phyloP scores from a whole-genome alignment of 2,113 vertebrate genomes.

The Zosterops borbonicus region DNA sequence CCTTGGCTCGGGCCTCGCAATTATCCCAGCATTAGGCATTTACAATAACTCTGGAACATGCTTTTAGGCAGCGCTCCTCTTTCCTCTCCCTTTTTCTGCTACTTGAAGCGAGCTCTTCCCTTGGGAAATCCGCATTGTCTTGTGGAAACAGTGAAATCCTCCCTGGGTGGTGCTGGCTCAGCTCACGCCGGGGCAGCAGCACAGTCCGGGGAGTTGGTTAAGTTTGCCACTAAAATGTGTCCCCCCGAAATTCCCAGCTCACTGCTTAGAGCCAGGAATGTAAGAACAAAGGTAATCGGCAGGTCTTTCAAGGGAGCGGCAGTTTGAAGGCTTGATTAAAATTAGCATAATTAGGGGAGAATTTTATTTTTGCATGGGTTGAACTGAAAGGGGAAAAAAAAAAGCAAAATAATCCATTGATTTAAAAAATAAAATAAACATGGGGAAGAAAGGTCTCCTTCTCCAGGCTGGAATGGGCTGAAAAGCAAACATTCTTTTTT shows the following conservation, averaged over 20 bases:
- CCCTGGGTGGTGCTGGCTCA: conserved; percentile 28
- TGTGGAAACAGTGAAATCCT: conserved; percentile 10
- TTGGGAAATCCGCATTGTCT: not conserved
- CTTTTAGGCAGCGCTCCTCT: not conserved
- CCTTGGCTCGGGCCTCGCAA: not conserved
- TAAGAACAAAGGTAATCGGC: conserved; percentile 47
- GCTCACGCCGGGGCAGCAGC: not conserved
- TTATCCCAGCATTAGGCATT: conserved; percentile 22
- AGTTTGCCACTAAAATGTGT: not conserved
- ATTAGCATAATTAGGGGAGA: conserved; percentile 50
- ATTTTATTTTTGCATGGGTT: conserved; percentile 43
- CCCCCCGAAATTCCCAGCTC: not conserved
- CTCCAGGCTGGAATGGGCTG: conserved; percentile 11
- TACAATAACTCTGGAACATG: conserved; percentile 14
- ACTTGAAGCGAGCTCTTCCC: not conserved
- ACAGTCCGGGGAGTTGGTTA: not conserved
- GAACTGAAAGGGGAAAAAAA: not conserved
- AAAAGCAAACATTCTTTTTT: conserved; percentile 39
- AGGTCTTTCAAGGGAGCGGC: not conserved
- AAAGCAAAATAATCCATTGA: conserved; percentile 49
- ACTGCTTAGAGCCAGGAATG: not conserved
- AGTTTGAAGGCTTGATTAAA: conserved; percentile 17
- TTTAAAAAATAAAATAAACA: conserved; percentile 63
- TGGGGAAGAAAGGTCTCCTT: conserved; percentile 49
- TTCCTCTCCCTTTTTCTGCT: conserved; percentile 30